Evolutionary conservation across 2,113 vertebrate species (phyloP).

Genomic region (Hipposideros armiger): DNA sequence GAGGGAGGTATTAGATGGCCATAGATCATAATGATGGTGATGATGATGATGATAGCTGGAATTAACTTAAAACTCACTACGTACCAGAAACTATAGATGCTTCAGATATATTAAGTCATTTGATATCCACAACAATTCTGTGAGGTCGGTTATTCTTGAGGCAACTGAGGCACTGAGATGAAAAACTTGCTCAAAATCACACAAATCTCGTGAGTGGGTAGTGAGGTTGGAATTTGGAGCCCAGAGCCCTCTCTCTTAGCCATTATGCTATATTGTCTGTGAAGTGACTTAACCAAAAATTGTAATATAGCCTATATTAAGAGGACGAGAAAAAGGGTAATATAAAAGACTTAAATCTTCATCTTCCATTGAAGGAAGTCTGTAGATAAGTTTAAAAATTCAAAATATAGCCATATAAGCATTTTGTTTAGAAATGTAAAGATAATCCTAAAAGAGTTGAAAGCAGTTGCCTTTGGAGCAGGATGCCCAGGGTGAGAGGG

Average conservation of each 20-base stretch:
- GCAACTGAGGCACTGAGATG: background rate
- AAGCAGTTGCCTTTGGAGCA: background rate
- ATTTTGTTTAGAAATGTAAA: conserved; percentile 15
- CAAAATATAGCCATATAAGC: background rate
- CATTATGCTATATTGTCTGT: background rate
- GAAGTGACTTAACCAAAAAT: background rate
- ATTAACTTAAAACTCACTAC: conserved; percentile 34
- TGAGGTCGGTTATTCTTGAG: background rate
- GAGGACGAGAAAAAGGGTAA: background rate
- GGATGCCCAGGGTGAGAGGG: background rate
- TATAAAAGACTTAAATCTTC: background rate
- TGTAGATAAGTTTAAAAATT: conserved; percentile 43
- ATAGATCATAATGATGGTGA: background rate
- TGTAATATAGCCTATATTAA: background rate
- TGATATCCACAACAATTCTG: background rate
- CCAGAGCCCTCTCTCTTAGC: background rate
- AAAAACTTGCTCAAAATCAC: conserved; percentile 15
- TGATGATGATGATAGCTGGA: background rate
- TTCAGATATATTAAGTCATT: background rate
- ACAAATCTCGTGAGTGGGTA: background rate
- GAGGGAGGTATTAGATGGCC: background rate
- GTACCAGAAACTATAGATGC: background rate
- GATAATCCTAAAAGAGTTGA: background rate
- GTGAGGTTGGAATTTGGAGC: background rate
- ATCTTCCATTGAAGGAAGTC: background rate